A percentile compares a stretch with the other conserved stretches of the same genome.
Evolutionary conservation across 1,140 invertebrate species (phyloP).

Genomic region (Temnothorax longispinosus): DNA sequence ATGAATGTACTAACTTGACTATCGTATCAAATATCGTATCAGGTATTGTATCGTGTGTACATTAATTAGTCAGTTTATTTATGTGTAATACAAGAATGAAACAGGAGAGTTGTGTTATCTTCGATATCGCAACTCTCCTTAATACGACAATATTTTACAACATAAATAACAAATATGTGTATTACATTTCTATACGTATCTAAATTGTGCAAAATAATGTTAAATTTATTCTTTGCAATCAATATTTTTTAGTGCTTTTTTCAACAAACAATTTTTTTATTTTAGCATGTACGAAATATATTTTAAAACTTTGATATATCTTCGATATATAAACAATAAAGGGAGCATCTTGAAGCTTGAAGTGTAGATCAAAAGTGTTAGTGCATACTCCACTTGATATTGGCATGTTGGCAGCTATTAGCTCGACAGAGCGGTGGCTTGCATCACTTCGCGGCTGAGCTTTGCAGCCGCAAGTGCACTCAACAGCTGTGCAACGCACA

Average conservation of each 20-base stretch:
- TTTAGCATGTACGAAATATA: too few species aligned
- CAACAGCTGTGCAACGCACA: conserved; percentile 1
- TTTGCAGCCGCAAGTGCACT: conserved; percentile 47
- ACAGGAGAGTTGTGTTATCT: background rate
- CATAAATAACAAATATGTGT: background rate
- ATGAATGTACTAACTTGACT: conserved; percentile 1
- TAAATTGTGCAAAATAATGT: conserved; percentile 1
- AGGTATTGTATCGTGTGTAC: background rate
- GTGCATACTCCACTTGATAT: background rate
- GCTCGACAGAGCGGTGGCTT: conserved; percentile 4
- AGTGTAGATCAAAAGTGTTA: background rate
- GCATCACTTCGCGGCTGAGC: conserved; percentile 4
- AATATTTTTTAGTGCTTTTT: background rate
- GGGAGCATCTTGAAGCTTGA: background rate
- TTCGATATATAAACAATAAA: too few species aligned
- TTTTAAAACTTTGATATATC: background rate
- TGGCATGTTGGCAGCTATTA: conserved; percentile 44
- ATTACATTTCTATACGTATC: background rate
- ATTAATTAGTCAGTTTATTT: background rate
- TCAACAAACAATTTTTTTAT: background rate
- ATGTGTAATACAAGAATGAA: background rate
- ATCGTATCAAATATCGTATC: background rate
- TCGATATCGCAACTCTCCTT: background rate
- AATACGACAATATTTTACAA: background rate
- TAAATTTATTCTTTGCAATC: background rate